Conservation (phyloP, 1,140 invertebrate species). For the Venustaconcha ellipsiformis region DNA sequence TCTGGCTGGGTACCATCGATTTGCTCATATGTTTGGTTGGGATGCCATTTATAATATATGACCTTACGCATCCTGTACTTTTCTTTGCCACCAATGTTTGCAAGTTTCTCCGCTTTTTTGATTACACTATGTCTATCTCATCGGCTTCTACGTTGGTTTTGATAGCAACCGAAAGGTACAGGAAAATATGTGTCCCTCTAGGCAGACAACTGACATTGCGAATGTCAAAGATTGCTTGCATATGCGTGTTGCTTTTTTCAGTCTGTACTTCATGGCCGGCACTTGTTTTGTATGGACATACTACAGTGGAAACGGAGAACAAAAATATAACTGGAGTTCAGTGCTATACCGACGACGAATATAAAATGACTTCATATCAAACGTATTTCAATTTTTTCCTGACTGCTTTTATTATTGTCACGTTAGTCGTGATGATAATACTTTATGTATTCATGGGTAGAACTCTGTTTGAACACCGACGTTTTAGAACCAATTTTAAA, state of each 20-base stretch:
- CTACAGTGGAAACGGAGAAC: slow-evolving; percentile 12
- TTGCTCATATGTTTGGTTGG: slow-evolving; percentile 49
- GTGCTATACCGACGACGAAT: slow-evolving; percentile 18
- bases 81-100: slow-evolving; percentile 36
- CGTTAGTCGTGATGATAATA: slow-evolving; percentile 3
- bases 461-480: slow-evolving; percentile 1
- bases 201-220: slow-evolving; percentile 15
- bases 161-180: slow-evolving; percentile 52
- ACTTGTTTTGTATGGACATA: slow-evolving; percentile 38
- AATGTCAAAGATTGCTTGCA: slow-evolving; percentile 35
- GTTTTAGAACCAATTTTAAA: too few species aligned
- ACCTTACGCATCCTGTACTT: slow-evolving; percentile 39
- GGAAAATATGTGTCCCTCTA: slow-evolving; percentile 44
- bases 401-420: slow-evolving; percentile 5
- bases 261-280: slow-evolving; percentile 42
- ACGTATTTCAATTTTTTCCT: slow-evolving; percentile 7
- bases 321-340: slow-evolving; percentile 7
- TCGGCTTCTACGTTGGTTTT: slow-evolving; percentile 37
- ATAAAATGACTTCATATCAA: slow-evolving; percentile 13
- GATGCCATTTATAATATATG: slow-evolving; percentile 45
- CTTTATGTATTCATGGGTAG: slow-evolving; percentile 13
- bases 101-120: slow-evolving; percentile 43
- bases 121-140: slow-evolving; percentile 43
- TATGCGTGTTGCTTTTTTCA: slow-evolving; percentile 24
- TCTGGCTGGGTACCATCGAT: slow-evolving; percentile 42